Percentiles rank a stretch among this genome's conserved stretches.
These are phyloP conservation scores for Chiridota heheva DNA, from an alignment of 35 echinoderm and acorn worm species.

Conservation along the genomic window DNA sequence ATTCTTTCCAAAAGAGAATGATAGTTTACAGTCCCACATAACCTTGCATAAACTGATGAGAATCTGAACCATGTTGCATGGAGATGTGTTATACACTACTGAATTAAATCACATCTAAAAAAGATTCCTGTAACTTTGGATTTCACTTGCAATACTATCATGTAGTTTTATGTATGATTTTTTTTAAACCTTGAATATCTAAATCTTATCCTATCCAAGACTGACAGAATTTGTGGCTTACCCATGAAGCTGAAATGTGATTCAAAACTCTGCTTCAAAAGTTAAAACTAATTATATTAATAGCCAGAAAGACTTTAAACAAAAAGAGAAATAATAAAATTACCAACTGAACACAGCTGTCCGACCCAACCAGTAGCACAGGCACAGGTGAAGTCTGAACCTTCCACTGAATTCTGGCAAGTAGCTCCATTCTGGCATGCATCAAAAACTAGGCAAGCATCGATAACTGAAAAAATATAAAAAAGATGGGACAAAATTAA, in stretches of 20 bases:
- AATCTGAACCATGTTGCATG: too few relatives aligned
- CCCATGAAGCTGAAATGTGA: neutral
- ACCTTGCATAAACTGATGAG: too few relatives aligned
- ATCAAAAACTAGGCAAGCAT: conserved; percentile 25
- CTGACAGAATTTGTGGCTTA: neutral
- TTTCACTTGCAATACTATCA: too few relatives aligned
- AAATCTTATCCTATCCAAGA: neutral
- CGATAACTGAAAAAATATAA: neutral
- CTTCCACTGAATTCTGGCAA: neutral
- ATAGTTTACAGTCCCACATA: too few relatives aligned
- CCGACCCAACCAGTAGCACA: conserved; percentile 64
- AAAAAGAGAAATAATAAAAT: neutral
- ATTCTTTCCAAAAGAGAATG: too few relatives aligned
- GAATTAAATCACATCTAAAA: too few relatives aligned
- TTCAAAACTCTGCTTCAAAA: neutral
- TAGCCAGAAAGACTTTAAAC: neutral
- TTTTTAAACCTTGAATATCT: neutral
- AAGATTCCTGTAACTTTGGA: too few relatives aligned
- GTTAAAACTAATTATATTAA: neutral
- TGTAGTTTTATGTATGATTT: too few relatives aligned
- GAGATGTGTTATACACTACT: too few relatives aligned
- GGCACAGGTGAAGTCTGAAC: conserved; percentile 39
- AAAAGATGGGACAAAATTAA: neutral
- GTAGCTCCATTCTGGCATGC: conserved; percentile 33
- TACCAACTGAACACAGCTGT: conserved; percentile 56